Evolutionary conservation across 2,888 invertebrate genomes (phyloP).

Genomic region (Junonia oenone): DNA sequence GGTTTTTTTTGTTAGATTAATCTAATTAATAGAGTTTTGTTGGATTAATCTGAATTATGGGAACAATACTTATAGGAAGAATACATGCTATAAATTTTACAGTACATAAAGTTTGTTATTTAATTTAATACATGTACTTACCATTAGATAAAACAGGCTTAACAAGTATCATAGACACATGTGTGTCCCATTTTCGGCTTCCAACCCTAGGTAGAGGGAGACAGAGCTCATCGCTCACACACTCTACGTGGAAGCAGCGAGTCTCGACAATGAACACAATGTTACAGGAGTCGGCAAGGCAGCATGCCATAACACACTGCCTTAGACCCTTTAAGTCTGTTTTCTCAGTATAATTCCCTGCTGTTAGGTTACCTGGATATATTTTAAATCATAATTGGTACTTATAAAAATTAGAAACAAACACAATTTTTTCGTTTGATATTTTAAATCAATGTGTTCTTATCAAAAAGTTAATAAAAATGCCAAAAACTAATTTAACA

Average conservation of each 20-base stretch:
- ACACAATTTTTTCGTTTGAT: too few species aligned
- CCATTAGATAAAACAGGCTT: conserved; percentile 82
- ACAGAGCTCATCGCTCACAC: conserved; percentile 85
- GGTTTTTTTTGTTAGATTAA: not conserved
- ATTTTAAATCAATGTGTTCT: too few species aligned
- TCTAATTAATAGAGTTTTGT: too few species aligned
- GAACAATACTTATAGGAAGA: too few species aligned
- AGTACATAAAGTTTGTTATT: too few species aligned
- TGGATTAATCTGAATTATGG: too few species aligned
- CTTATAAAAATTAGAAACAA: too few species aligned
- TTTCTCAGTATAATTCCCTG: conserved; percentile 81
- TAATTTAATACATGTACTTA: too few species aligned
- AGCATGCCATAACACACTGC: conserved; percentile 84
- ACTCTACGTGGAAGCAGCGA: conserved; percentile 88
- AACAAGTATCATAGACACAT: conserved; percentile 88
- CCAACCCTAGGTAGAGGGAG: conserved; percentile 80
- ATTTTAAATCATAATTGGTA: too few species aligned
- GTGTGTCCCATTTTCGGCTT: conserved; percentile 76
- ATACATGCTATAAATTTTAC: too few species aligned
- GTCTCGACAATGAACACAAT: conserved; percentile 87
- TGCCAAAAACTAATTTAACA: too few species aligned
- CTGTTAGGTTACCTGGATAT: conserved; percentile 69
- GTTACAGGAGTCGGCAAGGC: conserved; percentile 84
- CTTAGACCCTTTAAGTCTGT: conserved; percentile 72
- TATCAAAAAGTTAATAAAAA: too few species aligned